Evolutionary conservation across 1,140 invertebrate species (phyloP).

Genomic region (Holcopasites calliopsidis): DNA sequence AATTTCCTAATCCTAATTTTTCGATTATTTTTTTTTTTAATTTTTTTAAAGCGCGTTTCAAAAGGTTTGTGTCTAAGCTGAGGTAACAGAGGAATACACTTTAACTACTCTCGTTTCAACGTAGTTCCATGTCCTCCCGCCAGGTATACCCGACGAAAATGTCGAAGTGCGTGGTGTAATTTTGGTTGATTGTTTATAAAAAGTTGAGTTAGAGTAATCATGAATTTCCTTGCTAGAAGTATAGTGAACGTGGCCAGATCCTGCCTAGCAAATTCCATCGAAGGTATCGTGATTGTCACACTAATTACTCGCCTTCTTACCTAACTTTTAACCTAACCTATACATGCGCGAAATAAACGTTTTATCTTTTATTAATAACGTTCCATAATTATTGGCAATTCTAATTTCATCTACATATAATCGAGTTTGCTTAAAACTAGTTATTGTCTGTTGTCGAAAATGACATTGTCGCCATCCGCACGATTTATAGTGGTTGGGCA

Average conservation of each 20-base stretch:
- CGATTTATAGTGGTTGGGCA: too few species aligned
- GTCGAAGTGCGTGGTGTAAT: too few species aligned
- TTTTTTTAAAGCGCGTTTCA: background rate
- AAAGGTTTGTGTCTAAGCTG: background rate
- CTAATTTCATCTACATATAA: background rate
- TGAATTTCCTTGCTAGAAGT: constrained; percentile 63
- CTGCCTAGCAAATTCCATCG: constrained; percentile 49
- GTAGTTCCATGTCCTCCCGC: background rate
- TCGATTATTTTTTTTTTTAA: background rate
- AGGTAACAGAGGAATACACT: constrained; percentile 1
- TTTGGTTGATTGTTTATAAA: constrained; percentile 1
- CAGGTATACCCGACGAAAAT: background rate
- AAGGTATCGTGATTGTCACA: constrained; percentile 51
- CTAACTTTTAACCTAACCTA: constrained; percentile 40
- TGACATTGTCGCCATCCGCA: too few species aligned
- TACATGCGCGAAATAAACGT: background rate
- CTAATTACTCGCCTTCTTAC: background rate
- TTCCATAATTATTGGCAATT: background rate
- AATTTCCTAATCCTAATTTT: constrained; percentile 8
- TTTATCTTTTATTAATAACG: background rate
- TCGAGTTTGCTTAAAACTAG: background rate
- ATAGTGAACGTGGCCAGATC: constrained; percentile 51
- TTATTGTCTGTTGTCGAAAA: background rate
- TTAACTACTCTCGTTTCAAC: background rate
- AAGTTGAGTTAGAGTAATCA: constrained; percentile 28